Evolutionary conservation across 2,888 invertebrate genomes (phyloP), one percentile per base, ranked within the genome.

Genomic region (Poecilus cupreus): DNA sequence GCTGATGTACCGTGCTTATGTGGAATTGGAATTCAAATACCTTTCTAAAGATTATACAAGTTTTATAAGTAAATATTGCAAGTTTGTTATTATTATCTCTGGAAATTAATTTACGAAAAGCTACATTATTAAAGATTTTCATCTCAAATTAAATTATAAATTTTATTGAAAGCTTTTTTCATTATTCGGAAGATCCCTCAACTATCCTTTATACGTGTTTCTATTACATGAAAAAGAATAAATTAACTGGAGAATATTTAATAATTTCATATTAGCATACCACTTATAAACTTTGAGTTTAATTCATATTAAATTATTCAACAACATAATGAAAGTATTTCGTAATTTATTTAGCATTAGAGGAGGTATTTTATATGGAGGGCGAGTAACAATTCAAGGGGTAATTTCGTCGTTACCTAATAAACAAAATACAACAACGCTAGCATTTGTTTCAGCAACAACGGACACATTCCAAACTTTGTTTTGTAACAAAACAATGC

Each of bases 381-480:
- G 3, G n/a, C 43, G 10, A 10, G n/a, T 10, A 43, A 51, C 51
- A 18, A 18, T 16, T 18, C 13, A 37, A 13, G 37, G 37, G 37
- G 64, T 68, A 68, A 68, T 68, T 68, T 13, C 18, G 51, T 51
- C 16, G 51, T 51, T 32, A 37, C 16, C 32, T 37, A 68, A 68
- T 68, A 39, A 68, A 68, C 37, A 68, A 37, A 68, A 37, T 0
- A 68, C 32, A 68, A 32, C 37, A 64, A 68, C 64, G 16, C 37
- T 8, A 68, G 64, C 64, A 37, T 37, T 68, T 68, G 64, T 68
- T 68, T 37, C 18, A 51, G 51, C 18, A 16, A 37, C 37, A 68
- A 68, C 37, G 16, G 10, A 37, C 64, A 37, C 64, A 68, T 68
- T 37, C 64, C 64, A 16, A 68, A 68, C 64, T 68, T 68, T 68